Evolutionary conservation across 2,797 vertebrate genomes (phyloP).

Genomic region (Muscicapa striata): DNA sequence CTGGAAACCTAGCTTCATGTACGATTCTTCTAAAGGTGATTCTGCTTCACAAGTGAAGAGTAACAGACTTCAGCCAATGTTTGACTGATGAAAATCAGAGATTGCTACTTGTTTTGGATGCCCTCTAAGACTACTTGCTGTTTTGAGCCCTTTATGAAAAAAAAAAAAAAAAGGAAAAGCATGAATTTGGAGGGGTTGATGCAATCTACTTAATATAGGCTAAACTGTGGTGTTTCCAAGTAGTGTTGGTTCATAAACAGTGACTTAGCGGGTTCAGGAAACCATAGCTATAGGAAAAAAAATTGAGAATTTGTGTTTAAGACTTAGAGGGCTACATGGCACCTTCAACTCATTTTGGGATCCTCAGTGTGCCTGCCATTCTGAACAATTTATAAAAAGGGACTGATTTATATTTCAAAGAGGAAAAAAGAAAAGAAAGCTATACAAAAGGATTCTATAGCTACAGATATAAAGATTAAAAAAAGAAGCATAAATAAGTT

Average conservation of each 20-base stretch:
- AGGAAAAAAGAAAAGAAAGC: neutral
- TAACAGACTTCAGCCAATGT: neutral
- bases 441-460: neutral
- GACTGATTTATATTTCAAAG: neutral
- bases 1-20: neutral
- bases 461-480: neutral
- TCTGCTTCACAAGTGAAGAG: neutral
- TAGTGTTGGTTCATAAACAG: neutral
- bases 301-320: neutral
- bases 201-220: neutral
- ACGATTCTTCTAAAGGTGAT: neutral
- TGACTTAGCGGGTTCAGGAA: neutral
- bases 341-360: neutral
- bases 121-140: neutral
- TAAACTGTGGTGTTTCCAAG: neutral
- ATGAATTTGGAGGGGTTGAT: neutral
- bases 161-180: neutral
- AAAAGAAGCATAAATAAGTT: neutral
- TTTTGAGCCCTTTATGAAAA: neutral
- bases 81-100: neutral
- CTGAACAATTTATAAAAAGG: neutral
- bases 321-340: neutral
- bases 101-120: neutral
- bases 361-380: neutral
- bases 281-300: neutral